phyloP scores from a whole-genome alignment of 2,888 invertebrate genomes.

The Amphimallon solstitiale region DNA sequence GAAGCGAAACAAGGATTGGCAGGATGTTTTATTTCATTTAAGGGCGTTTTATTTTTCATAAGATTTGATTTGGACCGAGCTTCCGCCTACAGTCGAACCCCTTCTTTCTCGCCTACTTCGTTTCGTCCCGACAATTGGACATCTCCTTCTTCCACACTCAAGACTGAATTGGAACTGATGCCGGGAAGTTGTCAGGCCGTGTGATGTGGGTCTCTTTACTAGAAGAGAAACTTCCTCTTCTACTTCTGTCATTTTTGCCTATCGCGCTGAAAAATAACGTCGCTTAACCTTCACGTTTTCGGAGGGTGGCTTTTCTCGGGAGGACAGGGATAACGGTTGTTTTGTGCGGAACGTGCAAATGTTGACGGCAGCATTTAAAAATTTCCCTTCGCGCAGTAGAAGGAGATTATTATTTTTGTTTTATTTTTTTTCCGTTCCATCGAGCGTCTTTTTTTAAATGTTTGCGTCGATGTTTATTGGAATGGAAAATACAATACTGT shows the following conservation, averaged over 20 bases:
- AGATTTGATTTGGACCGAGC: constrained; percentile 13
- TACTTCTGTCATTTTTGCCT: constrained; percentile 5
- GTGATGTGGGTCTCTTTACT: constrained; percentile 22
- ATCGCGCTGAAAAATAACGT: not conserved
- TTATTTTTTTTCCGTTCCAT: not conserved
- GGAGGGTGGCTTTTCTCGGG: too few species aligned
- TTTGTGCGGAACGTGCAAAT: constrained; percentile 19
- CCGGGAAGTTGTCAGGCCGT: constrained; percentile 9
- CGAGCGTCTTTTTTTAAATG: not conserved
- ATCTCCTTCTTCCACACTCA: not conserved
- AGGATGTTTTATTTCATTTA: constrained; percentile 19
- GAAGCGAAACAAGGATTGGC: constrained; percentile 11
- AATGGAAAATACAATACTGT: not conserved
- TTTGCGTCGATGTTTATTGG: constrained; percentile 18
- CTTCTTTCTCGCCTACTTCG: not conserved
- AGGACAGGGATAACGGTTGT: not conserved
- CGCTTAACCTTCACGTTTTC: not conserved
- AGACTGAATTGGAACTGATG: constrained; percentile 12
- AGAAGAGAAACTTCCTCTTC: not conserved
- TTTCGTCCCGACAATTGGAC: constrained; percentile 2
- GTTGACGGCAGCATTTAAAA: constrained; percentile 18
- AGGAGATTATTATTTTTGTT: constrained; percentile 15
- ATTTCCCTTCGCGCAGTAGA: not conserved
- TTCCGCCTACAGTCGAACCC: not conserved
- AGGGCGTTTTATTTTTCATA: constrained; percentile 13